Evolutionary conservation across 1,140 invertebrate genomes (phyloP), one percentile per base, ranked within the genome.

Genomic region (Hestina assimilis): DNA sequence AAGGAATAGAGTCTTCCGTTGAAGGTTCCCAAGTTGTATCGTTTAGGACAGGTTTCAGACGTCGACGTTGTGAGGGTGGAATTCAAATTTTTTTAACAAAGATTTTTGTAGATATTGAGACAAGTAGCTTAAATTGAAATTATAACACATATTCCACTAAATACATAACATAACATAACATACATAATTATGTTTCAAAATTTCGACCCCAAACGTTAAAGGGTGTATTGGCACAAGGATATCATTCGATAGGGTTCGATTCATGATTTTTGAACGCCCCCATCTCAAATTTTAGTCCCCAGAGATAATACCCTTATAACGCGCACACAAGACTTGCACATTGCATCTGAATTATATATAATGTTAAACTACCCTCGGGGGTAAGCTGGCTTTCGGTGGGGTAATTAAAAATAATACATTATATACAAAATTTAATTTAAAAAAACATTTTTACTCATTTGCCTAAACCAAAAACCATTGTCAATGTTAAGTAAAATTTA

Each of bases 231-330:
- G 59, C 59, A 72, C 55, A 59, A 53, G 63, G 54, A 70, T 68
- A 69, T 62, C 63, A 59, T 66, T 67, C 71, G 70, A 83, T 85
- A 83, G 77, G 77, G 78, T 74, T 75, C 78, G 64, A 84, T 84
- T 70, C 69, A 60, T 76, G 79, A 87, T 87, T 87, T 87, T 87
- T 87, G 83, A 78, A 66, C 69, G 65, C 71, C 69, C 70, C 72
- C 75, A 74, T 77, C 69, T 73, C 71, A 63, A 77, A 75, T 71
- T 75, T 69, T 74, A 56, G 72, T 87, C 82, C 81, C 83, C 56
- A 47, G 84, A 75, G 84, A 38, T 48, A 66, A 68, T 63, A 72
- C 84, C 82, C 80, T 82, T 75, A 56, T 66, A 67, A 60, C 61
- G 69, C 31, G 31, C 67, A 56, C 72, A 73, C 66, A 70, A 71